Conservation (phyloP, 1,140 invertebrate genomes). For the Lasioglossum albipes region DNA sequence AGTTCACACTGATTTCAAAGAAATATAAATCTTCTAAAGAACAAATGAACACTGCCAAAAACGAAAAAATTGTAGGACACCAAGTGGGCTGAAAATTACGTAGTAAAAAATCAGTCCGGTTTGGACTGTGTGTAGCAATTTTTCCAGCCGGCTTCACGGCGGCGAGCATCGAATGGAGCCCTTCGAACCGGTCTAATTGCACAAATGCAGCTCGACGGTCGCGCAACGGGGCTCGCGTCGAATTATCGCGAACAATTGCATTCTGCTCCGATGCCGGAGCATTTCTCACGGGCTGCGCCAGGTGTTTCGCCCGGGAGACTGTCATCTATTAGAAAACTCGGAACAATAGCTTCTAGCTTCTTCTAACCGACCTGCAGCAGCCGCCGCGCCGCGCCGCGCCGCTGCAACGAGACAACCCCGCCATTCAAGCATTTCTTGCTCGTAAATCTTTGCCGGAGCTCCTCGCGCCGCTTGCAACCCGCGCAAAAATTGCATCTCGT, state of each 20-base stretch:
- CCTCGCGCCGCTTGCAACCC: not conserved
- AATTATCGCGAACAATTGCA: conserved; percentile 4
- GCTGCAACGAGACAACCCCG: not conserved
- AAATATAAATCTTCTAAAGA: too few relatives aligned
- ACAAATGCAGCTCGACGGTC: not conserved
- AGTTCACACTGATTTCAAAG: too few relatives aligned
- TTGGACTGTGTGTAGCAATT: not conserved
- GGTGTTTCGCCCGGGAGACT: not conserved
- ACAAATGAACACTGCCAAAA: too few relatives aligned
- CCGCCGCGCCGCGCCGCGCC: too few relatives aligned
- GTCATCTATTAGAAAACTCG: conserved; percentile 4
- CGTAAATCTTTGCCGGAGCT: not conserved
- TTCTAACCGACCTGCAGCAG: not conserved
- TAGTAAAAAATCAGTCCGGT: too few relatives aligned
- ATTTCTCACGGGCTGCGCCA: not conserved
- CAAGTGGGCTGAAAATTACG: too few relatives aligned
- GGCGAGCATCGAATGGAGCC: not conserved
- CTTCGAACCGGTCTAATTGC: not conserved
- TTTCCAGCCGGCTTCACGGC: not conserved
- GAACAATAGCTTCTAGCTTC: conserved; percentile 3
- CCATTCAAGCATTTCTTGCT: not conserved
- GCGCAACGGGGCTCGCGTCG: not conserved
- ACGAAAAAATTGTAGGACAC: too few relatives aligned
- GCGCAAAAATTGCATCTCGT: not conserved
- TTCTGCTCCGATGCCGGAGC: not conserved